Conservation (phyloP, 1,140 invertebrate genomes). For the Drusus annulatus region DNA sequence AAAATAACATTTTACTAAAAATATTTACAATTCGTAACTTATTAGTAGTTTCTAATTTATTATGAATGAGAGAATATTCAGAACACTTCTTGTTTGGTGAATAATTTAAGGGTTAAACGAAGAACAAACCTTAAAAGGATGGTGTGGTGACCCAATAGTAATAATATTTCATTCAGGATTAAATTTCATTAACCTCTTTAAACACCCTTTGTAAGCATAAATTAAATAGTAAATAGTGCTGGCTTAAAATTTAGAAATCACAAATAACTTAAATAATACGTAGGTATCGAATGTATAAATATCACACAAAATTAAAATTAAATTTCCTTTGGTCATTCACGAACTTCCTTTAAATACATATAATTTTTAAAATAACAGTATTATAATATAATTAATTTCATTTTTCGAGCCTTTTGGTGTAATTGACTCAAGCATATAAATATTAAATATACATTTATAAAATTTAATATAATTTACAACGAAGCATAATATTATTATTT, state of each 20-base stretch:
- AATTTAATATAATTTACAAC: constrained; percentile 35
- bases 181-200: background rate
- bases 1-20: too few species aligned
- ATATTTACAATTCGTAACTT: background rate
- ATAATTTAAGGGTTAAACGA: too few species aligned
- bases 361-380: constrained; percentile 15
- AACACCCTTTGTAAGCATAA: background rate
- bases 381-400: constrained; percentile 24
- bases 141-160: too few species aligned
- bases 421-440: constrained; percentile 42
- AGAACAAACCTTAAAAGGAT: too few species aligned
- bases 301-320: constrained; percentile 33
- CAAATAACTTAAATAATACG: constrained; percentile 7
- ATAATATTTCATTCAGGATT: background rate
- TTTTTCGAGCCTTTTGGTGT: constrained; percentile 27
- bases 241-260: background rate
- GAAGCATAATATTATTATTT: constrained; percentile 26
- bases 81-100: too few species aligned
- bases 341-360: constrained; percentile 11
- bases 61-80: too few species aligned
- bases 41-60: too few species aligned
- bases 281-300: constrained; percentile 27
- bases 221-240: background rate
- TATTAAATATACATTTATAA: constrained; percentile 33
- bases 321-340: constrained; percentile 34